Percentiles rank a stretch among this genome's conserved stretches.
These are phyloP conservation scores for Dermatemys mawii DNA, from an alignment of 2,113 vertebrate species.

Conservation along the genomic window DNA sequence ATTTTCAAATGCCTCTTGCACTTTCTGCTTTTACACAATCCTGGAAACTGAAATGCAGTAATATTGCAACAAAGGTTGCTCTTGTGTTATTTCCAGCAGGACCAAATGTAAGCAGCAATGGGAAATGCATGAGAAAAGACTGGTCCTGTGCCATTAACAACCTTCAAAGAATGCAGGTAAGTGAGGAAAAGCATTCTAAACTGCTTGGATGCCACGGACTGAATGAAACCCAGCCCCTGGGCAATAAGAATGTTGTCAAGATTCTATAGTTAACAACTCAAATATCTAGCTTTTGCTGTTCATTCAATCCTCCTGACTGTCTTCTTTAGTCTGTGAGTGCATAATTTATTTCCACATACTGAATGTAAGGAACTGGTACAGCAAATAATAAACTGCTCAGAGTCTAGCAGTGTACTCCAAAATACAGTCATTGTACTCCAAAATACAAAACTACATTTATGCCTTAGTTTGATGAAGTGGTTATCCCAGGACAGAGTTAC, in stretches of 20 bases:
- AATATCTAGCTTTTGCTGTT: background rate
- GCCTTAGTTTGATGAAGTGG: background rate
- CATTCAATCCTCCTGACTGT: background rate
- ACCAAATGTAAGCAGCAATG: background rate
- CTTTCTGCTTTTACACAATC: background rate
- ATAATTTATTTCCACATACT: background rate
- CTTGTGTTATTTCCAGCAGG: background rate
- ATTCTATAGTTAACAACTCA: background rate
- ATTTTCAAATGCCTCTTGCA: background rate
- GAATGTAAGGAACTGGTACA: background rate
- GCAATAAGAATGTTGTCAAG: background rate
- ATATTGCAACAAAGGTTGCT: background rate
- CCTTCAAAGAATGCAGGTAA: background rate
- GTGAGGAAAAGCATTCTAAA: background rate
- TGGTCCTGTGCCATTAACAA: background rate
- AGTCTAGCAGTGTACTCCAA: background rate
- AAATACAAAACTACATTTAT: background rate
- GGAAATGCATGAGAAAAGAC: slow-evolving; percentile 2
- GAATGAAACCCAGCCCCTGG: background rate
- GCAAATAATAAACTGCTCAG: background rate
- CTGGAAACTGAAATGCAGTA: background rate
- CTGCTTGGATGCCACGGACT: background rate
- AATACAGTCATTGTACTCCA: background rate
- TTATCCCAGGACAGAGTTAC: background rate
- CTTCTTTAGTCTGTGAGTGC: background rate